phyloP scores from a whole-genome alignment of 92 coral and sea anemone species.

The Scolanthus callimorphus region DNA sequence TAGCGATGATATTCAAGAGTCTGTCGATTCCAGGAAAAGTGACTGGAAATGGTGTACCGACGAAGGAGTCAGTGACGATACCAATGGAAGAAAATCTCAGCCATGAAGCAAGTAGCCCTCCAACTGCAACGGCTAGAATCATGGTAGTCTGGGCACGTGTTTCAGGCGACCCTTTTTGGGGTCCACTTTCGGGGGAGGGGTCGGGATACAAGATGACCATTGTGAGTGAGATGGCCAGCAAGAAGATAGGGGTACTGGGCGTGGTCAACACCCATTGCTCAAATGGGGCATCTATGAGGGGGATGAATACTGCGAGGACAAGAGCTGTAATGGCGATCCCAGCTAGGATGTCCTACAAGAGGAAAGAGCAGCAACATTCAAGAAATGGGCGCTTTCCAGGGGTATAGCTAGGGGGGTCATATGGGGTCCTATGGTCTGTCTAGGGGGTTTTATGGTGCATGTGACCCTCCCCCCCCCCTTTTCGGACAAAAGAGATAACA shows the following conservation, averaged over 20 bases:
- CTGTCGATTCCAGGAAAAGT: constrained; percentile 33
- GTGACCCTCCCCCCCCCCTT: too few species aligned
- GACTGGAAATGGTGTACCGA: constrained; percentile 37
- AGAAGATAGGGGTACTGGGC: constrained; percentile 52
- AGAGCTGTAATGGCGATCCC: constrained; percentile 53
- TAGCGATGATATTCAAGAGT: too few species aligned
- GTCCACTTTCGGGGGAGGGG: constrained; percentile 54
- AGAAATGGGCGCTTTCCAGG: not conserved
- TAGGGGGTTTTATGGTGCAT: not conserved
- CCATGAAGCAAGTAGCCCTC: constrained; percentile 56
- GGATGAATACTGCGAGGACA: constrained; percentile 42
- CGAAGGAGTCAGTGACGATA: constrained; percentile 42
- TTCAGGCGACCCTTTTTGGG: too few species aligned
- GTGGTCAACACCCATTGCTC: constrained; percentile 62
- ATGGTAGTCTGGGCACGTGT: constrained; percentile 69
- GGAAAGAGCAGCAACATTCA: not conserved
- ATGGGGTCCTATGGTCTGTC: too few species aligned
- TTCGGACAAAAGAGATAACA: too few species aligned
- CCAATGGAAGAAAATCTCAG: constrained; percentile 22
- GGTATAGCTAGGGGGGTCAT: not conserved
- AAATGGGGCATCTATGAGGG: constrained; percentile 33
- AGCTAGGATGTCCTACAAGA: constrained; percentile 74
- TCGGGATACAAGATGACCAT: constrained; percentile 64
- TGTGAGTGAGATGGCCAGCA: constrained; percentile 34
- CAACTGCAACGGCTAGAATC: constrained; percentile 53